Evolutionary conservation across 2,797 vertebrate species (phyloP).

Genomic region (Myotis pilosus): DNA sequence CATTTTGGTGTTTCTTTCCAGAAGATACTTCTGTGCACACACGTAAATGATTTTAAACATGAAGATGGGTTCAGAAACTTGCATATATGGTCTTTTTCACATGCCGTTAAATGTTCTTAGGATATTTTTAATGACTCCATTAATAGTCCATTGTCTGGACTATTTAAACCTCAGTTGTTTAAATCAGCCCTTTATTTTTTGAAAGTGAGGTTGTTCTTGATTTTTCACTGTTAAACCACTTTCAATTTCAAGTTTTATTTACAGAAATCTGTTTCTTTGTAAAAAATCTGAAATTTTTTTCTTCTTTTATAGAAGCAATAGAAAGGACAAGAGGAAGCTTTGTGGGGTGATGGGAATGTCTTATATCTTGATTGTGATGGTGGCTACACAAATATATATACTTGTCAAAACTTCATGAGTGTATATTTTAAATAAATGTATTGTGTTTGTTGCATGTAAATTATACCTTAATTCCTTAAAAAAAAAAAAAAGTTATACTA

Average conservation of each 20-base stretch:
- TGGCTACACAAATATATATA: not conserved
- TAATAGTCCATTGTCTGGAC: not conserved
- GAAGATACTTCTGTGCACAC: not conserved
- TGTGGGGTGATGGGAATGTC: not conserved
- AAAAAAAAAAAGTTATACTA: not conserved
- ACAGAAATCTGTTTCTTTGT: not conserved
- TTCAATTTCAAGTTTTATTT: not conserved
- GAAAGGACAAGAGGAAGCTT: not conserved
- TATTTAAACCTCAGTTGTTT: not conserved
- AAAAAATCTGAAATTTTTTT: not conserved
- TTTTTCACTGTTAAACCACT: not conserved
- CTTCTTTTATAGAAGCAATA: constrained; percentile 4
- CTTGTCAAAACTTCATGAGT: not conserved
- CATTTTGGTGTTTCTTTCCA: not conserved
- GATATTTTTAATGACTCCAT: not conserved
- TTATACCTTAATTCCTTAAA: not conserved
- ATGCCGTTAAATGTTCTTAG: not conserved
- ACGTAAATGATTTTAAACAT: not conserved
- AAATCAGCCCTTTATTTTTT: not conserved
- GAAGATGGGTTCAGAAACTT: not conserved
- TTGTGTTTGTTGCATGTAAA: not conserved
- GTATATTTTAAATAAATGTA: not conserved
- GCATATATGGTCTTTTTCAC: not conserved
- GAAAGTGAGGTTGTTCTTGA: not conserved
- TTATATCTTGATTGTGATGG: not conserved